Conservation (phyloP, 2,113 vertebrate species). For the Canis aureus region DNA sequence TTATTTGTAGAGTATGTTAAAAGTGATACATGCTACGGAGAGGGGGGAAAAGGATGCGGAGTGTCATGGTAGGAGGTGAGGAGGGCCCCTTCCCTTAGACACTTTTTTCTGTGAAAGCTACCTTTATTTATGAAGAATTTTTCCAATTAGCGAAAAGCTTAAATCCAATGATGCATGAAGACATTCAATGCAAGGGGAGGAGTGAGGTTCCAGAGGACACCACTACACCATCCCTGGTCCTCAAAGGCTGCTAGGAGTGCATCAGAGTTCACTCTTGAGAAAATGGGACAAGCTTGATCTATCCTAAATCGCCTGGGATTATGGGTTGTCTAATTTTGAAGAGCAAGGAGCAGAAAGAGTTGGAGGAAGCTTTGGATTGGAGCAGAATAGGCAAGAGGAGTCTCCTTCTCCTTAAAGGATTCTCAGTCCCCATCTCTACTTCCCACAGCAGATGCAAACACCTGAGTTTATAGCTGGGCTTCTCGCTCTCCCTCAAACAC, state of each 20-base stretch:
- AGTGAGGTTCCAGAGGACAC: not conserved
- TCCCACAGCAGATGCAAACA: not conserved
- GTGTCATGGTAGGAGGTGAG: not conserved
- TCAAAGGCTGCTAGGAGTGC: not conserved
- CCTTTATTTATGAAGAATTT: not conserved
- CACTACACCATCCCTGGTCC: not conserved
- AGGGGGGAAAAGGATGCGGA: not conserved
- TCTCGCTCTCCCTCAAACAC: not conserved
- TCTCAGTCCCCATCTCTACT: not conserved
- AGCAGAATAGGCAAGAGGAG: not conserved
- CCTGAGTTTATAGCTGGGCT: not conserved
- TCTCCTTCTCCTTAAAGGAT: not conserved
- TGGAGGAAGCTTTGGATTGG: not conserved
- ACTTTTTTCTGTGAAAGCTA: not conserved
- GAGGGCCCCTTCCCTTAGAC: not conserved
- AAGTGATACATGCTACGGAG: not conserved
- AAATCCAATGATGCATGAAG: not conserved
- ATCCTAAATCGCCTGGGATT: not conserved
- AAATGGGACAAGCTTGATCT: not conserved
- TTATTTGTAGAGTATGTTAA: not conserved
- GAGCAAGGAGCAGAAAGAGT: not conserved
- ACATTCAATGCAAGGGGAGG: not conserved
- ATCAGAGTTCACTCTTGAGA: not conserved
- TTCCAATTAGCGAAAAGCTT: not conserved
- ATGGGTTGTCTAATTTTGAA: too few species aligned